Evolutionary conservation across 2,888 invertebrate species (phyloP).

Genomic region (Drosophila colorata): DNA sequence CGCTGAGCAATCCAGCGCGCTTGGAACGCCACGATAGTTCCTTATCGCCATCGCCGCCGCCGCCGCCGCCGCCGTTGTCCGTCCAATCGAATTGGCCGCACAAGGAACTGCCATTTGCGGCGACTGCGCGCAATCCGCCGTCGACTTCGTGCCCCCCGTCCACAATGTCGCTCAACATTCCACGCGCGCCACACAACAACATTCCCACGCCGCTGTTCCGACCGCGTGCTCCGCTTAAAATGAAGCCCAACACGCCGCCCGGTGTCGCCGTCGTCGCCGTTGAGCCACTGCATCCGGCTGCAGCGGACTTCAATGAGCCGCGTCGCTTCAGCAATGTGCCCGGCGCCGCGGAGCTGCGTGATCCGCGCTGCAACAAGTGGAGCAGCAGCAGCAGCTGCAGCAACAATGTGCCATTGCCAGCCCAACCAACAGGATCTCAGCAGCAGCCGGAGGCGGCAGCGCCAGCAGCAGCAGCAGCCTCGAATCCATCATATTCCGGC

Average conservation of each 20-base stretch:
- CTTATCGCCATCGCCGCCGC: background rate
- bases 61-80: background rate
- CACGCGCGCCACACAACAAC: background rate
- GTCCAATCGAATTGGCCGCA: background rate
- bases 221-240: constrained; percentile 3
- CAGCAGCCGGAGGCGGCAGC: no score
- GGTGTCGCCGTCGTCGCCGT: no score
- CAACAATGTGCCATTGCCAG: constrained; percentile 1
- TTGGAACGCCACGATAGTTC: background rate
- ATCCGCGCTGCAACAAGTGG: constrained; percentile 33
- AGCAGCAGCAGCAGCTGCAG: constrained; percentile 3
- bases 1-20: background rate
- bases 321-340: constrained; percentile 3
- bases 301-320: background rate
- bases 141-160: no score
- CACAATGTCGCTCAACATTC: background rate
- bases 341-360: background rate
- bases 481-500: constrained; percentile 4
- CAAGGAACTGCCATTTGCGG: no score
- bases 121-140: background rate
- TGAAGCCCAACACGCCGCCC: background rate
- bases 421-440: background rate
- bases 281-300: background rate
- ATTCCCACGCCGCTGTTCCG: background rate
- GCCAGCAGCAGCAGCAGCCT: background rate